Base-by-base conservation (phyloP, 2,113 vertebrate species). In the Eonycteris spelaea region DNA sequence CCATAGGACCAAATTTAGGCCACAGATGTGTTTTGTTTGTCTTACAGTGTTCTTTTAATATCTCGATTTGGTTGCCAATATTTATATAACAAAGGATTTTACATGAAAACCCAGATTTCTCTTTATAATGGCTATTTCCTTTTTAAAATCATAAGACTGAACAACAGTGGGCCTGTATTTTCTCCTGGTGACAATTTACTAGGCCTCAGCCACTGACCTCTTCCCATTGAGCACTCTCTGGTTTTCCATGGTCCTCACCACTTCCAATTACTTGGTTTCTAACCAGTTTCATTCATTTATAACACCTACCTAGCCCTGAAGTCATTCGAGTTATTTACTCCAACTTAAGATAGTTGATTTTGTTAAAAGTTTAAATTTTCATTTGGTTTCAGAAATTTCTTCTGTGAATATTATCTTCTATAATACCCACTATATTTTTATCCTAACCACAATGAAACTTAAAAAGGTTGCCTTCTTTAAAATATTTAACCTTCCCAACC, bases 51-150 rank as follows among this genome's bases (percentile, higher is more conserved):
- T 43, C 79, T 74, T 85, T 93, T 33, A 93, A 68, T 90, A 73
- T 82, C 74, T 95, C 75, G 14, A 90, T 65, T 95, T 85, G 38
- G 10, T 59, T 88, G 22, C 71, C 67, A 65, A 71, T 94, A 82
- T 77, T 82, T 93, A 53, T 59, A 73, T 30, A 30, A 84, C 16
- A 65, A 15, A 45, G 21, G 14, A 93, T 82, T 96, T 95, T 67
- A 79, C 30, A 77, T 55, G 45, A 77, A 93, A 95, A 77, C 77
- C 12, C 40, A 86, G 10, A 95, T 63, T 90, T 94, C 38, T 91
- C 30, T 91, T 94, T 84, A 40, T 51, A 91, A 67, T 59, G 15
- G 68, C 7, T 55, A 71, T 38, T 90, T 96, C 38, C 14, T 86
- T 73, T 78, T 59, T 18, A 71, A 85, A 51, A 53, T 51, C 28